Conservation (phyloP, 1,140 invertebrate species). For the Pristionchus pacificus region DNA sequence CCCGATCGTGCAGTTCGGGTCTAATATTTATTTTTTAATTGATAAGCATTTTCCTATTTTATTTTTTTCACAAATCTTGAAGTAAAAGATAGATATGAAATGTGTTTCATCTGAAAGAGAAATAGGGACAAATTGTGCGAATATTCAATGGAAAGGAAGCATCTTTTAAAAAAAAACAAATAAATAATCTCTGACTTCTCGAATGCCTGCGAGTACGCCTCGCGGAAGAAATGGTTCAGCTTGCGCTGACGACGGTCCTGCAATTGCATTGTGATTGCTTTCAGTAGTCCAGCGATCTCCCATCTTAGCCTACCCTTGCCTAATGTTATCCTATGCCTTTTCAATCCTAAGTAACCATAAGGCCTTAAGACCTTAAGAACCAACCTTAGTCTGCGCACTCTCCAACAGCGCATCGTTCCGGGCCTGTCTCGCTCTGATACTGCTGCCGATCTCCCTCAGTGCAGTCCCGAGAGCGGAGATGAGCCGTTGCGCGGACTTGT, state of each 20-base stretch:
- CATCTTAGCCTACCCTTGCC: too few relatives aligned
- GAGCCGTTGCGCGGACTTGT: background rate
- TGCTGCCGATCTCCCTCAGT: background rate
- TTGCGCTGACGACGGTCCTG: slow-evolving; percentile 84
- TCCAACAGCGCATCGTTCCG: slow-evolving; percentile 67
- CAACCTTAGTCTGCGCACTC: slow-evolving; percentile 81
- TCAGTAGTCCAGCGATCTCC: too few relatives aligned
- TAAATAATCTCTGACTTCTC: slow-evolving; percentile 44
- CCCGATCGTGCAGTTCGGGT: too few relatives aligned
- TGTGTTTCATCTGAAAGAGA: background rate
- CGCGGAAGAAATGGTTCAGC: slow-evolving; percentile 94
- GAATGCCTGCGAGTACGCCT: slow-evolving; percentile 76
- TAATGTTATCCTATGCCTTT: too few relatives aligned
- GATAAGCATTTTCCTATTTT: too few relatives aligned
- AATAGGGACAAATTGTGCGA: background rate
- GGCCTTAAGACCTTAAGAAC: too few relatives aligned
- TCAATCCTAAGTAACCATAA: too few relatives aligned
- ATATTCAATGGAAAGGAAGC: background rate
- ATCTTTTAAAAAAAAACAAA: slow-evolving; percentile 7
- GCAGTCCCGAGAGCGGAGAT: background rate
- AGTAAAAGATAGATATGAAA: slow-evolving; percentile 39
- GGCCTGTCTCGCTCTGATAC: background rate
- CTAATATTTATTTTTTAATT: too few relatives aligned
- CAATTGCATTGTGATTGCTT: slow-evolving; percentile 15
- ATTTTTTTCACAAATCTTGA: too few relatives aligned